phyloP scores from a whole-genome alignment of 37 sponge, comb jelly and placozoan genomes.

The Agelas oroides region DNA sequence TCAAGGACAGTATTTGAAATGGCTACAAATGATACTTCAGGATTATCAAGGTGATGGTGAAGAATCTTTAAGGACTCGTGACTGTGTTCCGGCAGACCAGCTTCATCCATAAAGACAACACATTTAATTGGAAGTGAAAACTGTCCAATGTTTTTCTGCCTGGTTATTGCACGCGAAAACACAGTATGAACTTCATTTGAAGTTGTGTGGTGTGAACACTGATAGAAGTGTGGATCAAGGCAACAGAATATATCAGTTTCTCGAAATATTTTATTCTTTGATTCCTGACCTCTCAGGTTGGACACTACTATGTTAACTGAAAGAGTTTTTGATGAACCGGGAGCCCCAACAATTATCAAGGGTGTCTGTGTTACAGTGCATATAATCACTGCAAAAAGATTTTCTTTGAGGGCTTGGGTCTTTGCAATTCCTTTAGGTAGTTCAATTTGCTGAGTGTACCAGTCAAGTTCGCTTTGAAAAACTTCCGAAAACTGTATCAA shows the following conservation, averaged over 20 bases:
- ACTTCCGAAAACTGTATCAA: conserved; percentile 20
- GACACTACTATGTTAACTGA: conserved; percentile 81
- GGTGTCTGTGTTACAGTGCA: conserved; percentile 80
- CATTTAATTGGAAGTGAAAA: conserved; percentile 55
- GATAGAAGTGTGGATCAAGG: conserved; percentile 84
- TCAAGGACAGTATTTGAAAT: conserved; percentile 88
- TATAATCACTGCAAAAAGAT: conserved; percentile 80
- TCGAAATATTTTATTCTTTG: conserved; percentile 37
- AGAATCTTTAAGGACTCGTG: conserved; percentile 90
- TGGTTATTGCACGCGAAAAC: conserved; percentile 71
- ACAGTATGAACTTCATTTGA: conserved; percentile 85
- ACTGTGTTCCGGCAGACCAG: conserved; percentile 89
- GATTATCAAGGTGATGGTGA: conserved; percentile 85
- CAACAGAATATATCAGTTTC: conserved; percentile 55
- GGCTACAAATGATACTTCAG: conserved; percentile 87
- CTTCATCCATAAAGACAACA: conserved; percentile 94
- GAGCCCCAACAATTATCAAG: conserved; percentile 89
- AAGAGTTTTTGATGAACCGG: conserved; percentile 90
- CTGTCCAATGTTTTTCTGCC: conserved; percentile 46
- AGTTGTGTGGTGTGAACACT: conserved; percentile 85
- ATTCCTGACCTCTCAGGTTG: conserved; percentile 81
- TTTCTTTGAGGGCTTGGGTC: conserved; percentile 88
- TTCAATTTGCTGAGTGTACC: conserved; percentile 40
- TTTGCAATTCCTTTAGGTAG: conserved; percentile 85
- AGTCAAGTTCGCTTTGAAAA: conserved; percentile 64